A percentile compares a stretch with the other conserved stretches of the same genome.
These are phyloP conservation scores for Luperina testacea DNA, from an alignment of 2,888 invertebrate genomes.

Conservation along the genomic window DNA sequence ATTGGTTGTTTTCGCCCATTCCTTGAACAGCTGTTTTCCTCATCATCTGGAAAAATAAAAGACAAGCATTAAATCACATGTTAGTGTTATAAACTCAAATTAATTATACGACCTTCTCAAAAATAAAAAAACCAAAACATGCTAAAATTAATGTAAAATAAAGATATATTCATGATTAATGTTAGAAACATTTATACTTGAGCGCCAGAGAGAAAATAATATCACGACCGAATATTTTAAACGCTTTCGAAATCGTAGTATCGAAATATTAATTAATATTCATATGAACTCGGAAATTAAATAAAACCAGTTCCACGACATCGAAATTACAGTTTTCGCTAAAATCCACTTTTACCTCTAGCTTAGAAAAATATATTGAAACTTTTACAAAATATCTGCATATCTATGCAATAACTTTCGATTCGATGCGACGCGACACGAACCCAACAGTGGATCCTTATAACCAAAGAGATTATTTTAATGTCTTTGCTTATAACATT, in stretches of 20 bases:
- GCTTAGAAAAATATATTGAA: conserved; percentile 59
- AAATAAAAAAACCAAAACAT: conserved; percentile 37
- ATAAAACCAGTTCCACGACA: conserved; percentile 69
- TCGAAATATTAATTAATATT: conserved; percentile 70
- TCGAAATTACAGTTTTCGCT: conserved; percentile 65
- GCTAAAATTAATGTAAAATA: conserved; percentile 31
- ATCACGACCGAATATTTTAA: conserved; percentile 64
- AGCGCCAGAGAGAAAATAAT: conserved; percentile 63
- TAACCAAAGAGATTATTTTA: too few relatives aligned
- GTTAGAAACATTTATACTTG: conserved; percentile 39
- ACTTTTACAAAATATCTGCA: conserved; percentile 51
- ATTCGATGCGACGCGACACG: conserved; percentile 43
- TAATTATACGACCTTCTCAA: conserved; percentile 41
- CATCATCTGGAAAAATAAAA: conserved; percentile 69
- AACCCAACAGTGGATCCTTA: conserved; percentile 21
- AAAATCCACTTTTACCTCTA: conserved; percentile 68
- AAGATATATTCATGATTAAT: conserved; percentile 57
- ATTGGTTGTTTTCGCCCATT: conserved; percentile 61
- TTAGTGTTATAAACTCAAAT: background rate
- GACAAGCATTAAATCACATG: conserved; percentile 10
- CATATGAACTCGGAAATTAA: conserved; percentile 69
- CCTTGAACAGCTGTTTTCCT: conserved; percentile 51
- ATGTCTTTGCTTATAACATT: background rate
- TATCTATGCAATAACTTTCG: conserved; percentile 59
- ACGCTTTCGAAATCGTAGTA: conserved; percentile 71